Evolutionary conservation across 2,113 vertebrate species (phyloP).

Genomic region (Pseudopodoces humilis): DNA sequence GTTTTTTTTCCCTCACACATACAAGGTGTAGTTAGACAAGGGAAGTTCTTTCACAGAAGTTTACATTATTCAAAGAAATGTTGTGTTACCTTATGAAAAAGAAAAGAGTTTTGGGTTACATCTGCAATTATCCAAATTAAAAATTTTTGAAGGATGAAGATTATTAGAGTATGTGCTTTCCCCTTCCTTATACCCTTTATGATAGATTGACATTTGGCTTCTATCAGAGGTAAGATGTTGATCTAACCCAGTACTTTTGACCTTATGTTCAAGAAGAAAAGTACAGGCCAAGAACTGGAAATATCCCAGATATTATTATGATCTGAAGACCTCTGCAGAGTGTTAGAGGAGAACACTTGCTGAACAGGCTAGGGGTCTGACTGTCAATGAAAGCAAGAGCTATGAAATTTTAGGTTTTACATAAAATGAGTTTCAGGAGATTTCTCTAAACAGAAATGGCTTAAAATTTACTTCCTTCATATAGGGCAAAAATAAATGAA

Average conservation of each 20-base stretch:
- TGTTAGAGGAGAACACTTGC: neutral
- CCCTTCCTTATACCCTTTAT: neutral
- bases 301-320: neutral
- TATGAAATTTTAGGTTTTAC: neutral
- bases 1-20: accelerated
- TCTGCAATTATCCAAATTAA: neutral
- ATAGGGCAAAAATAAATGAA: neutral
- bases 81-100: neutral
- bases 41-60: neutral
- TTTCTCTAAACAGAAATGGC: neutral
- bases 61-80: neutral
- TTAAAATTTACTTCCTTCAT: neutral
- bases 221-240: neutral
- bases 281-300: neutral
- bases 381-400: neutral
- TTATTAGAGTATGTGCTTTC: neutral
- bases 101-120: neutral
- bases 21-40: accelerated
- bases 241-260: neutral
- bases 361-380: neutral
- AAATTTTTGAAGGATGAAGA: neutral
- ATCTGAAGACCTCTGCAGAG: neutral
- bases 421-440: neutral
- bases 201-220: neutral
- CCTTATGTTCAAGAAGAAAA: neutral